These are phyloP conservation scores for Nylanderia fulva DNA, from an alignment of 1,140 invertebrate genomes.

Conservation along the genomic window DNA sequence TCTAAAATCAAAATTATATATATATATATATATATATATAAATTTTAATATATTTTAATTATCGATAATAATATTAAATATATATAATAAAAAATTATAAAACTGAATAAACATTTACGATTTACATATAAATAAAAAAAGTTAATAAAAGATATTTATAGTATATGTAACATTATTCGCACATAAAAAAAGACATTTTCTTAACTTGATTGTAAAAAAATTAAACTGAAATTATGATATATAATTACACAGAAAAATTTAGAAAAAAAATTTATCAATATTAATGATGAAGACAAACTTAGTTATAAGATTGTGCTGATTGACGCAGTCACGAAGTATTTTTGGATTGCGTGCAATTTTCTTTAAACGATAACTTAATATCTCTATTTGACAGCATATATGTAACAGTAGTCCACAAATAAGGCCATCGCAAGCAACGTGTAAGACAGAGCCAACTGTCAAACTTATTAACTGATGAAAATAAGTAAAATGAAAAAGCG, in stretches of 20 bases:
- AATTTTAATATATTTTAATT: slow-evolving; percentile 26
- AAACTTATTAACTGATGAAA: slow-evolving; percentile 51
- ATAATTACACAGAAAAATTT: background rate
- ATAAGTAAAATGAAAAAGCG: slow-evolving; percentile 35
- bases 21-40: background rate
- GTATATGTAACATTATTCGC: background rate
- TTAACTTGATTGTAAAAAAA: background rate
- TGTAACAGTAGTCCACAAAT: slow-evolving; percentile 66
- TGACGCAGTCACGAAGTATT: slow-evolving; percentile 37
- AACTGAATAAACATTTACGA: background rate
- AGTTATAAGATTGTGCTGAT: slow-evolving; percentile 70
- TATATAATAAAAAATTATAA: background rate
- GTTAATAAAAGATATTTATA: background rate
- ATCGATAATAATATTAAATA: background rate
- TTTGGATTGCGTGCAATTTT: slow-evolving; percentile 1
- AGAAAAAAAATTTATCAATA: background rate
- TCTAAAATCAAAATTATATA: slow-evolving; percentile 42
- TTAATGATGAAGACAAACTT: slow-evolving; percentile 50
- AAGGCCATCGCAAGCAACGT: slow-evolving; percentile 64
- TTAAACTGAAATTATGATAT: background rate
- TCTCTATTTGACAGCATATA: slow-evolving; percentile 63
- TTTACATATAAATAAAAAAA: background rate
- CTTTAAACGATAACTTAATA: slow-evolving; percentile 61
- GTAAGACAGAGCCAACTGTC: slow-evolving; percentile 17
- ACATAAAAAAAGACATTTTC: background rate